phyloP scores from a whole-genome alignment of 2,888 invertebrate species.

The Melipona beecheii region DNA sequence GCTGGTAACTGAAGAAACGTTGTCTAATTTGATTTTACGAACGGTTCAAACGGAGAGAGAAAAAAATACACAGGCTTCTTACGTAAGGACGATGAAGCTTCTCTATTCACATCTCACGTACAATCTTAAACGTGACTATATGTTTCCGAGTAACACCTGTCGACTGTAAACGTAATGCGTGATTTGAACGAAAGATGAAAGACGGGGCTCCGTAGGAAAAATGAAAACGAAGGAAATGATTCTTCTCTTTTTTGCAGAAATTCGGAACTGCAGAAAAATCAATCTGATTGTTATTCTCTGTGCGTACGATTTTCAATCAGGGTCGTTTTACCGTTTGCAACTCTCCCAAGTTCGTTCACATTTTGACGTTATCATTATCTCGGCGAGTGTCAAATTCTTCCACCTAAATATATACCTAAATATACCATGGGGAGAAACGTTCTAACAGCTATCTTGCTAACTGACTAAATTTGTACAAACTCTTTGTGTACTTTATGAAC shows the following conservation, averaged over 20 bases:
- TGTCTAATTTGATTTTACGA: conserved; percentile 28
- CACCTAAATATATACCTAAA: too few relatives aligned
- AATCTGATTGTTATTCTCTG: background rate
- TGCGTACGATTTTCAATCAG: too few relatives aligned
- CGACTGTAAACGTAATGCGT: conserved; percentile 13
- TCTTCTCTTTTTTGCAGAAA: background rate
- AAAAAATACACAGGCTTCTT: conserved; percentile 5
- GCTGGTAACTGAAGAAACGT: background rate
- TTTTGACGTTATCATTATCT: too few relatives aligned
- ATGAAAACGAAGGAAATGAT: background rate
- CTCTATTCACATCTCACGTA: conserved; percentile 38
- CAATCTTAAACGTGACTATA: conserved; percentile 46
- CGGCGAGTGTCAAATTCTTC: too few relatives aligned
- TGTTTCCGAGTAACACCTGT: conserved; percentile 16
- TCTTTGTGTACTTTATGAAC: too few relatives aligned
- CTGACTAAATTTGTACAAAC: too few relatives aligned
- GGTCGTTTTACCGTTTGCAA: too few relatives aligned
- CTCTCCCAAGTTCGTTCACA: too few relatives aligned
- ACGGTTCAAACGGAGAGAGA: background rate
- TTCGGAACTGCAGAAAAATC: background rate
- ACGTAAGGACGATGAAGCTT: conserved; percentile 29
- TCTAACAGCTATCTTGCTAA: too few relatives aligned
- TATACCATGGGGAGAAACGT: too few relatives aligned
- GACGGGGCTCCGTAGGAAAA: background rate
- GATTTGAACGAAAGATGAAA: background rate